Conservation (phyloP, 2,888 invertebrate genomes). For the Papilio protenor region DNA sequence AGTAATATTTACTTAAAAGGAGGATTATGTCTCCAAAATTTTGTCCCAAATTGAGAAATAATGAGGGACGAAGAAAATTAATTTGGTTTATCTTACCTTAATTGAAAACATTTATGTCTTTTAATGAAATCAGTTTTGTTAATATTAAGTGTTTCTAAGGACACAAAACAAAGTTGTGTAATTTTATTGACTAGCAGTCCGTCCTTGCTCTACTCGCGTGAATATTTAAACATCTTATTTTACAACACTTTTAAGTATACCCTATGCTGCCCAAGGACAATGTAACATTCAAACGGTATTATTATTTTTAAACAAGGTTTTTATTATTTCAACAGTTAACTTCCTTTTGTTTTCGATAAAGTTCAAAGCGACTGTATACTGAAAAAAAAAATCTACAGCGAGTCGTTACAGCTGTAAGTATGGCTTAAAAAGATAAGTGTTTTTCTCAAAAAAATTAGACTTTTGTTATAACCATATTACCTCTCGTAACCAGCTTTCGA, state of each 20-base stretch:
- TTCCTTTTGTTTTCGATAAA: neutral
- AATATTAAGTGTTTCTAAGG: neutral
- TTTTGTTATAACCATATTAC: too few species aligned
- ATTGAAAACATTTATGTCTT: neutral
- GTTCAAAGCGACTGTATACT: neutral
- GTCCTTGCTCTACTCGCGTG: neutral
- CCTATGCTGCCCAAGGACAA: too few species aligned
- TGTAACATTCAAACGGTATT: too few species aligned
- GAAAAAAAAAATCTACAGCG: neutral
- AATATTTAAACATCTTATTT: too few species aligned
- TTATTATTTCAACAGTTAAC: too few species aligned
- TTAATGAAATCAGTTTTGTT: conserved; percentile 4
- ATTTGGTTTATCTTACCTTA: conserved; percentile 5
- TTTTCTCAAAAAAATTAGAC: too few species aligned
- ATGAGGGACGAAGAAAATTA: conserved; percentile 12
- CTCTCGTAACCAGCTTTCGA: neutral
- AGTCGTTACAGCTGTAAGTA: too few species aligned
- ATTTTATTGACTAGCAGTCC: neutral
- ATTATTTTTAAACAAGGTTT: too few species aligned
- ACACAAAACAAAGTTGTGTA: neutral
- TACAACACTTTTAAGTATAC: too few species aligned
- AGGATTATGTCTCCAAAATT: neutral
- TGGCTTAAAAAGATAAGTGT: too few species aligned
- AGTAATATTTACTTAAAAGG: neutral
- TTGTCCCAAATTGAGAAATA: neutral